These are phyloP conservation scores for Anguilla megastoma DNA, from an alignment of 2,797 vertebrate genomes.

Conservation along the genomic window DNA sequence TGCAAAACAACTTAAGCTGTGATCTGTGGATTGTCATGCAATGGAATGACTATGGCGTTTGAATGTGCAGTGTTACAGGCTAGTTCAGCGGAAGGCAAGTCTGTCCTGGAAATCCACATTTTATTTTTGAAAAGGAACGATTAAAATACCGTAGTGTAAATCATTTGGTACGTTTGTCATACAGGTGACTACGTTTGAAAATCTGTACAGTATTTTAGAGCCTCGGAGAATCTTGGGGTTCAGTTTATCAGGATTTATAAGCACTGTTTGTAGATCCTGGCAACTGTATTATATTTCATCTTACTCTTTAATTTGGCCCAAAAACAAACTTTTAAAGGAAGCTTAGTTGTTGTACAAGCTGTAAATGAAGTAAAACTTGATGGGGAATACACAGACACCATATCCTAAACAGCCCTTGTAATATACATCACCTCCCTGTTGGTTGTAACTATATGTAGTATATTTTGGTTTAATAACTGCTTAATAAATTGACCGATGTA, in stretches of 20 bases:
- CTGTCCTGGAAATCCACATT: slow-evolving; percentile 12
- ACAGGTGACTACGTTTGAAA: slow-evolving; percentile 33
- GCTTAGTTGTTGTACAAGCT: slow-evolving; percentile 39
- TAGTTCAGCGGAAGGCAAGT: slow-evolving; percentile 4
- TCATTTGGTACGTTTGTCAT: slow-evolving; percentile 18
- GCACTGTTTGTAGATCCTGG: slow-evolving; percentile 35
- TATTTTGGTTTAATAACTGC: slow-evolving; percentile 73
- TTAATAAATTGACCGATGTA: slow-evolving; percentile 76
- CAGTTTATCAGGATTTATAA: slow-evolving; percentile 19
- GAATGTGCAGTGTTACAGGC: slow-evolving; percentile 45
- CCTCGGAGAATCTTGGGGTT: not conserved
- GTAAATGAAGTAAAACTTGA: slow-evolving; percentile 48
- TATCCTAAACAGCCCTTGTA: slow-evolving; percentile 57
- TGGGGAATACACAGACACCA: slow-evolving; percentile 44
- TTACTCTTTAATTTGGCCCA: slow-evolving; percentile 43
- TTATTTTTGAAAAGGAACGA: not conserved
- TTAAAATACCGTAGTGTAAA: not conserved
- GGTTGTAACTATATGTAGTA: slow-evolving; percentile 75
- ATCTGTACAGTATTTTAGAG: slow-evolving; percentile 24
- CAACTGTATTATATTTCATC: slow-evolving; percentile 38
- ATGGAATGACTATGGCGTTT: slow-evolving; percentile 43
- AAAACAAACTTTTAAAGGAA: slow-evolving; percentile 36
- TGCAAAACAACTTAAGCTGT: slow-evolving; percentile 44
- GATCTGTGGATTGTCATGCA: slow-evolving; percentile 40
- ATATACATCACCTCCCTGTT: slow-evolving; percentile 59